A percentile compares a stretch with the other conserved stretches of the same genome.
phyloP scores from a whole-genome alignment of 2,797 vertebrate genomes.

The Knipowitschia caucasica region DNA sequence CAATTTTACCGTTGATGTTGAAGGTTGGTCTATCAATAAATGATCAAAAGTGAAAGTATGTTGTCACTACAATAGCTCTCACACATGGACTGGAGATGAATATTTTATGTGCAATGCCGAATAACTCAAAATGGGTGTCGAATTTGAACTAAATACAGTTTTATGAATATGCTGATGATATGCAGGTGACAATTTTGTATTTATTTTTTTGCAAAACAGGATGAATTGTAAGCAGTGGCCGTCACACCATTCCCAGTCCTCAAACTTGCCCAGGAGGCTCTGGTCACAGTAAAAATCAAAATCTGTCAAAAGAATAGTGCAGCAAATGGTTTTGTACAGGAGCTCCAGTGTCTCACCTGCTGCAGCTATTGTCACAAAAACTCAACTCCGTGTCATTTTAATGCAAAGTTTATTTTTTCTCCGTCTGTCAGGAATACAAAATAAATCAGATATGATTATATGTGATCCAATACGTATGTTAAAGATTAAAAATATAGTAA shows the following conservation, averaged over 20 bases:
- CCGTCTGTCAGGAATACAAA: background rate
- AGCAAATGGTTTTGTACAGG: background rate
- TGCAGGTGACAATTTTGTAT: background rate
- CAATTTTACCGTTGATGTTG: slow-evolving; percentile 16
- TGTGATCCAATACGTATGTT: no score
- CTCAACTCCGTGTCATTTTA: background rate
- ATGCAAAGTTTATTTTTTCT: no score
- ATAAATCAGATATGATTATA: no score
- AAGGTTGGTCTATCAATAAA: slow-evolving; percentile 31
- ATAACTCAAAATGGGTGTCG: slow-evolving; percentile 5
- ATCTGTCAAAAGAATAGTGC: background rate
- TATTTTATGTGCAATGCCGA: slow-evolving; percentile 17
- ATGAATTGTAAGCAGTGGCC: background rate
- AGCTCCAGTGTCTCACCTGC: background rate
- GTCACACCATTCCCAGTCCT: background rate
- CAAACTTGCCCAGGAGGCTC: background rate
- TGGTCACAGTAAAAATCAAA: background rate
- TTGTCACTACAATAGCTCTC: slow-evolving; percentile 10
- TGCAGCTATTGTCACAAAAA: background rate
- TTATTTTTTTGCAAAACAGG: background rate
- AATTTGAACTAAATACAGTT: background rate
- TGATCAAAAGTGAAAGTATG: slow-evolving; percentile 30
- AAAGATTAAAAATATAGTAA: no score
- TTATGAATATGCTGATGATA: no score
- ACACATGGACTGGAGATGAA: slow-evolving; percentile 5